Evolutionary conservation across 1,140 invertebrate species (phyloP), one percentile per base, ranked within the genome.

Genomic region (Philopotamus ludificatus): DNA sequence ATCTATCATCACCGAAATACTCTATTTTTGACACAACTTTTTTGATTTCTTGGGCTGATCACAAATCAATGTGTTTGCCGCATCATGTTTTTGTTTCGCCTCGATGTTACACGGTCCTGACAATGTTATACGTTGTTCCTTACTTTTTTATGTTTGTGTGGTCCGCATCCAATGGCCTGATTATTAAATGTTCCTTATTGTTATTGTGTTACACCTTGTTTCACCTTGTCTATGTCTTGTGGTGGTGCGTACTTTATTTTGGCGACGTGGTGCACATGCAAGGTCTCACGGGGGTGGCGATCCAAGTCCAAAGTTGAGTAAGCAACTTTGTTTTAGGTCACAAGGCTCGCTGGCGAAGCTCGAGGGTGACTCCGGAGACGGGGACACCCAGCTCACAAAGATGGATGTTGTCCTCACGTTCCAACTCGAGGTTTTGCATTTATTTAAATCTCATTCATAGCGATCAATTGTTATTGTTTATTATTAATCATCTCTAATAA

Each of bases 391-490:
- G 74, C 82, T 97, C 45, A 94, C 92, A 53, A 98, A 98, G 85
- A 87, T 96, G 82, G 96, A 98, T 84, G 95, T 99, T 67, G 94
- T 97, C 54, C 85, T 99, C 66, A 94, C 91, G 45, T 99, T 98
- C 83, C 92, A 94, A 76, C 83, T 99, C 63, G 96, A 98, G 88
- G 95, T 98, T 81, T 83, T 80, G 51, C 68, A 61, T 66, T 41
- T 42, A 45, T 23, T 15, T 44, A 45, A 41, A n/a, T n/a, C n/a
- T n/a, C n/a, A n/a, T n/a, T n/a, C n/a, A n/a, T n/a, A n/a, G n/a
- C n/a, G n/a, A n/a, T n/a, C n/a, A n/a, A n/a, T n/a, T n/a, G n/a
- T n/a, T n/a, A n/a, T n/a, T n/a, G n/a, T n/a, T n/a, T n/a, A n/a
- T n/a, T n/a, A n/a, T n/a, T n/a, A n/a, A n/a, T n/a, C n/a, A n/a